Evolutionary conservation across 2,888 invertebrate genomes (phyloP).

Genomic region (Poecilus cupreus): DNA sequence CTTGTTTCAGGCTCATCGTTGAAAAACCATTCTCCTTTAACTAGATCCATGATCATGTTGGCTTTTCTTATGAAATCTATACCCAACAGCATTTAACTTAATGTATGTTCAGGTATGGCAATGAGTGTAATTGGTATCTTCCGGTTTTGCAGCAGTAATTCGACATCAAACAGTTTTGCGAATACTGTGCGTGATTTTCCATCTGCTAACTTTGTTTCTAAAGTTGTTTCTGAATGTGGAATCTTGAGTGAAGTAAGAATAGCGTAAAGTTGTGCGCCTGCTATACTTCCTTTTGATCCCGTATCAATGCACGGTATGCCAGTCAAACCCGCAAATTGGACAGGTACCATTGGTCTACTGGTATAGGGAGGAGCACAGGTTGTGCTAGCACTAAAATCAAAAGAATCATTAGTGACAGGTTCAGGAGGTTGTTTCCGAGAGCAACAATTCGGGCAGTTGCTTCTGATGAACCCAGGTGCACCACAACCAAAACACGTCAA

Average conservation of each 20-base stretch:
- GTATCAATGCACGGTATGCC: neutral
- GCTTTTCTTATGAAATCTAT: neutral
- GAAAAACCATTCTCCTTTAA: neutral
- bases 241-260: neutral
- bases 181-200: neutral
- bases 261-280: neutral
- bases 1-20: neutral
- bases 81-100: too few relatives aligned
- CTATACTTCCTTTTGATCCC: neutral
- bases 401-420: neutral
- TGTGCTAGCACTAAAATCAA: neutral
- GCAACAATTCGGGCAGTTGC: neutral
- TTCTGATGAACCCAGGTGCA: neutral
- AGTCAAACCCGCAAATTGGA: neutral
- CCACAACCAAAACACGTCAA: neutral
- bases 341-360: neutral
- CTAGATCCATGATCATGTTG: neutral
- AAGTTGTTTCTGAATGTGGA: neutral
- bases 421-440: neutral
- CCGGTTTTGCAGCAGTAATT: neutral
- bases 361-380: neutral
- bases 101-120: neutral
- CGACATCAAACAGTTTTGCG: neutral
- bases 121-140: neutral
- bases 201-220: neutral